phyloP scores from a whole-genome alignment of 2,797 vertebrate genomes.

The Ceryle rudis region DNA sequence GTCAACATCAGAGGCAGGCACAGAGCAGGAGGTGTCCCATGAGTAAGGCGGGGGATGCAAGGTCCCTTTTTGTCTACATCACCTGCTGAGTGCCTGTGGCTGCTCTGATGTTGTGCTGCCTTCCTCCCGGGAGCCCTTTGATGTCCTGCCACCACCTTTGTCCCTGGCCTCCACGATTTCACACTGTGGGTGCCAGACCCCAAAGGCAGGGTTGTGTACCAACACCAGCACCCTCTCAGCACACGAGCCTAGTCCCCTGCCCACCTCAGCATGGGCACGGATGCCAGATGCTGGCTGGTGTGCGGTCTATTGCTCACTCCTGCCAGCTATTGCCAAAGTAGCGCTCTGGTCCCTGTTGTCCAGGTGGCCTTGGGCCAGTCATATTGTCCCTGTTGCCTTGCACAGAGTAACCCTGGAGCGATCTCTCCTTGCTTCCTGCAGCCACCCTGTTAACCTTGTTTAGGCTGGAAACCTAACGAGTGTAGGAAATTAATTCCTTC shows the following conservation, averaged over 20 bases:
- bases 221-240: neutral
- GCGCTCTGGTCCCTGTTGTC: fast-evolving
- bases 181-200: fast-evolving
- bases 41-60: neutral
- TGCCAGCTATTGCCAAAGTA: neutral
- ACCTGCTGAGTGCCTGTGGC: neutral
- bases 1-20: neutral
- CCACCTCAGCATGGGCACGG: fast-evolving
- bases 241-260: neutral
- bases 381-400: neutral
- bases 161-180: neutral
- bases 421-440: constrained; percentile 1
- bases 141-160: neutral
- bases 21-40: fast-evolving
- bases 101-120: neutral
- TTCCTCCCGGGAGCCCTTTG: neutral
- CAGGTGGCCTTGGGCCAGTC: neutral
- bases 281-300: neutral
- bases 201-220: neutral
- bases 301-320: fast-evolving
- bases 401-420: neutral
- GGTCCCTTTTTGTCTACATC: neutral
- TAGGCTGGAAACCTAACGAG: neutral
- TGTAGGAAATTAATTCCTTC: neutral
- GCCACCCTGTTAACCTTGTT: neutral